A percentile compares a stretch with the other conserved stretches of the same genome.
Conservation (phyloP, 92 coral and sea anemone genomes). For the Parazoanthus darwini region DNA sequence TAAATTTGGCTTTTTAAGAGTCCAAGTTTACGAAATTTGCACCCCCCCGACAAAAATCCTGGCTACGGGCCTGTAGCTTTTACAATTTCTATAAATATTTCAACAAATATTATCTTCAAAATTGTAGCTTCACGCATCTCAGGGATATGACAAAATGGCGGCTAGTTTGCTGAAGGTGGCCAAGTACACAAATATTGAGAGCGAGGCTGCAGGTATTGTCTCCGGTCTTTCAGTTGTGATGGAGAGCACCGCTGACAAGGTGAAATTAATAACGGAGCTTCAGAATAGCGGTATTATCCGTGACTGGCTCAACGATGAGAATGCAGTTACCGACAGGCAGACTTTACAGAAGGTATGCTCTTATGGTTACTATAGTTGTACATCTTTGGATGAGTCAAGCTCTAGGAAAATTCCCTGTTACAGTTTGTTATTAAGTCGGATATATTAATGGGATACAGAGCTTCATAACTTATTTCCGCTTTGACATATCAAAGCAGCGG, state of each 20-base stretch:
- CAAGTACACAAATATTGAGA: background rate
- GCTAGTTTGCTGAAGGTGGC: background rate
- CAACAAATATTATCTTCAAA: too few relatives aligned
- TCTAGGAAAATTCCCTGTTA: background rate
- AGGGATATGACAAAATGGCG: slow-evolving; percentile 32
- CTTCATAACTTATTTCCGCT: too few relatives aligned
- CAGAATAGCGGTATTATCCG: slow-evolving; percentile 38
- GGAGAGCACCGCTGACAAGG: slow-evolving; percentile 27
- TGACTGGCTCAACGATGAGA: slow-evolving; percentile 22
- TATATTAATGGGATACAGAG: too few relatives aligned
- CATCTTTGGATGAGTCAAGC: background rate
- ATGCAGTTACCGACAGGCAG: slow-evolving; percentile 20
- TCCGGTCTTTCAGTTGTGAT: slow-evolving; percentile 17
- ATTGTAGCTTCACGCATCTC: slow-evolving; percentile 22
- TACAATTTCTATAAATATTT: too few relatives aligned
- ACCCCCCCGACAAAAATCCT: too few relatives aligned
- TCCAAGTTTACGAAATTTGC: too few relatives aligned
- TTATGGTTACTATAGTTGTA: background rate
- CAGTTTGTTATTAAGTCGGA: too few relatives aligned
- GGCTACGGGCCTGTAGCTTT: too few relatives aligned
- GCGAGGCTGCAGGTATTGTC: slow-evolving; percentile 10
- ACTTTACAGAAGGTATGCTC: slow-evolving; percentile 13
- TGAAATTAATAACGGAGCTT: background rate
- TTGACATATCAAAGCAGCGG: too few relatives aligned
- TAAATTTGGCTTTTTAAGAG: too few relatives aligned